Base-by-base conservation (phyloP, 2,888 invertebrate species). In the Sminthurinus aureus region DNA sequence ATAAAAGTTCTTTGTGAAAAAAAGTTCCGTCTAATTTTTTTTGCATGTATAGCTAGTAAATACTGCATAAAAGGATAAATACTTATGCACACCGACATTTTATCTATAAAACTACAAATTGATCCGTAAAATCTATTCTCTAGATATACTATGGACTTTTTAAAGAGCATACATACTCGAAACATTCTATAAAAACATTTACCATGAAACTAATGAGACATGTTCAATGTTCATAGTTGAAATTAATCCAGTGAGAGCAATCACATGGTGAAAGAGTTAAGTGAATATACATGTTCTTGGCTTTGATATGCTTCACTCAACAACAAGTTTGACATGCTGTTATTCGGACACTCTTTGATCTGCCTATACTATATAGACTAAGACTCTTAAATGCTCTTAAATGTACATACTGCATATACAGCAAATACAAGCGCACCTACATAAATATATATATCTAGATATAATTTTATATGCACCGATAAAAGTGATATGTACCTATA, bases 181-280 rank as follows among this genome's bases (percentile, higher is more conserved):
- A 38, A 6, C 2, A 58, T 58, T 58, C 18, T 58, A 52, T 52
- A 58, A 13, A 58, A 58, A 13, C 58, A 58, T 58, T 58, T 58
- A 58, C 22, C 22, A 78, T 78, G 76, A 52, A 71, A 71, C 82
- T 82, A 82, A 82, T 77, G 78, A 77, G 82, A 78, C 78, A 82
- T 24, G 71, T 71, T 38, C 38, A 38, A 82, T 24, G 71, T 71
- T 38, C 38, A 38, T 38, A 38, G 71, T 73, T 73, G 77, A 82
- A 69, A 78, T n/a, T n/a, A n/a, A 82, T 79, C 79, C 38, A 38
- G 38, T 69, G 64, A 79, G 83, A 79, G 83, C 74, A 79, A 76
- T 81, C 81, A 67, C 67, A 76, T 66, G 67, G 75, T 81, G 76
- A 81, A 76, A n/a, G 76, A 67, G 67, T 75, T 76, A 51, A 77